Conservation (phyloP, 2,113 vertebrate genomes). For the Trichomycterus rosablanca region DNA sequence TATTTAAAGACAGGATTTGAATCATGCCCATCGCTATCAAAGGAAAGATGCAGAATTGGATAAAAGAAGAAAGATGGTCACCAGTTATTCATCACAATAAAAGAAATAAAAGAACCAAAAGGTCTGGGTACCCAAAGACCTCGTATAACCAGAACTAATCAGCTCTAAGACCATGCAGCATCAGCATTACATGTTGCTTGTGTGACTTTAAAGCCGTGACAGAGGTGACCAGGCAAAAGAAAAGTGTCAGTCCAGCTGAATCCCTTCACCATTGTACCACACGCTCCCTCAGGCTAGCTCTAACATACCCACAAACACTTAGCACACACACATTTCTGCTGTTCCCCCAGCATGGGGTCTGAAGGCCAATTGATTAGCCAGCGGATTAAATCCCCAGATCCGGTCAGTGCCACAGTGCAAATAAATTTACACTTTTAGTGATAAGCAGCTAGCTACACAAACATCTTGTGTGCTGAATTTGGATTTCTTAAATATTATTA, state of each 20-base stretch:
- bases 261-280: conserved; percentile 35
- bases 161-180: conserved; percentile 55
- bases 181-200: conserved; percentile 52
- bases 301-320: not conserved
- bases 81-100: conserved; percentile 61
- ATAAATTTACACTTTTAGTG: conserved; percentile 33
- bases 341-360: conserved; percentile 5
- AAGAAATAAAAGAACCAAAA: conserved; percentile 51
- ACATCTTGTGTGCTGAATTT: not conserved
- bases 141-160: conserved; percentile 54
- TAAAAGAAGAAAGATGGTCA: conserved; percentile 43
- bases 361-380: conserved; percentile 33
- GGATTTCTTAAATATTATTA: no score
- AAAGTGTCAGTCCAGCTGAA: conserved; percentile 50
- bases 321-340: not conserved
- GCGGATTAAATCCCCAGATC: conserved; percentile 27
- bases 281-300: conserved; percentile 23
- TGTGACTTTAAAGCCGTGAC: conserved; percentile 42
- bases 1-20: no score
- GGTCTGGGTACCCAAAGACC: no score
- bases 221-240: conserved; percentile 40
- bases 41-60: conserved; percentile 44
- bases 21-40: conserved; percentile 52
- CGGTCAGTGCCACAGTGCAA: conserved; percentile 18
- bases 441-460: conserved; percentile 34